phyloP scores from a whole-genome alignment of 2,888 invertebrate genomes.

The Chymomyza procnemis region DNA sequence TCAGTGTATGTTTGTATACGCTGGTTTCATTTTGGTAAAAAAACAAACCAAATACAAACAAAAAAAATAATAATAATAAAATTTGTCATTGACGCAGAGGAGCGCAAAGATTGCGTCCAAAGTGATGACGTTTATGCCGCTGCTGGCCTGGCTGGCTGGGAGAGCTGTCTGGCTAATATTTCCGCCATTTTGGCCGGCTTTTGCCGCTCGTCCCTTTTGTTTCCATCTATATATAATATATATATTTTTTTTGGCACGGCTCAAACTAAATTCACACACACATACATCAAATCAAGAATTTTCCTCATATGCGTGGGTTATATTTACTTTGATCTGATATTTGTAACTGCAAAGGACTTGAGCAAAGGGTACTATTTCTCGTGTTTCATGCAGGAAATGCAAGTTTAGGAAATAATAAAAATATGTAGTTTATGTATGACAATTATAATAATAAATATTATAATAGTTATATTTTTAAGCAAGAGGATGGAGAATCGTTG shows the following conservation, averaged over 20 bases:
- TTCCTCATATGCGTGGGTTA: neutral
- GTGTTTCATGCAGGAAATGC: too few relatives aligned
- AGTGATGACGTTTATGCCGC: constrained; percentile 4
- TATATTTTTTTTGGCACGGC: constrained; percentile 39
- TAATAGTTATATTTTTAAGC: too few relatives aligned
- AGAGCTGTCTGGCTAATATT: constrained; percentile 44
- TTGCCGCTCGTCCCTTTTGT: constrained; percentile 42
- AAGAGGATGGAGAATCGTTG: too few relatives aligned
- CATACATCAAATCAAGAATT: neutral
- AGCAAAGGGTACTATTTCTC: too few relatives aligned
- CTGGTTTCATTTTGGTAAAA: neutral
- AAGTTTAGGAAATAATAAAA: too few relatives aligned
- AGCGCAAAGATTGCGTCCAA: constrained; percentile 29
- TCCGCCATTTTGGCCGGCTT: constrained; percentile 37
- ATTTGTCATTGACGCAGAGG: constrained; percentile 36
- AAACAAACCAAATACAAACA: constrained; percentile 24
- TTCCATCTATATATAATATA: constrained; percentile 16
- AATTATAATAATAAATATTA: too few relatives aligned
- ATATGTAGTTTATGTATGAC: too few relatives aligned
- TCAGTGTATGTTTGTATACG: constrained; percentile 1
- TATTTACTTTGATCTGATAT: neutral
- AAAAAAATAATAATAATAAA: constrained; percentile 12
- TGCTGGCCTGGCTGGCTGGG: constrained; percentile 15
- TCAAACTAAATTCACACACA: constrained; percentile 3
- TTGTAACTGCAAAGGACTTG: neutral